Evolutionary conservation across 2,113 vertebrate species (phyloP), one percentile per base, ranked within the genome.

Genomic region (Pitta sordida): DNA sequence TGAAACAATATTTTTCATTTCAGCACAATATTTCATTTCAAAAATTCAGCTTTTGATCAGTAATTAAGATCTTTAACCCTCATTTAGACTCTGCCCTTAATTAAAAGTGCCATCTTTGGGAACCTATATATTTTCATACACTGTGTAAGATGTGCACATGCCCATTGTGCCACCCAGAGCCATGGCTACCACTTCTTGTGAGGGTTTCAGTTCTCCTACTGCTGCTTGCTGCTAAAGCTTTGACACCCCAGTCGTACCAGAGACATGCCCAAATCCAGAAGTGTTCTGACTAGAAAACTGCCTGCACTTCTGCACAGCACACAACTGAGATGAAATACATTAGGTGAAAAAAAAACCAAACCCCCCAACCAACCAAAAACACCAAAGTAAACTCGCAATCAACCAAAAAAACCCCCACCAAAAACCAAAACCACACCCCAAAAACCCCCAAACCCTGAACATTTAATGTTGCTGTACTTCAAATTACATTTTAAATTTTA

Each of bases 261-360:
- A 91, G 13, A 95, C 39, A 22, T 98, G 98, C 16, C 98, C 98
- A 90, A 98, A 71, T 37, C 97, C 97, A 58, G 97, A 98, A 71
- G 96, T 96, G 63, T 86, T 48, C 95, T 98, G 97, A 24, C 85
- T 17, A 39, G 56, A 82, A 58, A 86, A 96, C 27, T 4, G 97
- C 97, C 79, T 98, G 73, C 3, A 97, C 97, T 4, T 97, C 97
- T 2, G 98, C 98, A n/a, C 97, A 98, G 84, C 98, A 98, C 90
- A 98, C 22, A 37, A 95, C 95, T 15, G 98, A 98, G 41, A 97
- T 92, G 60, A 98, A 78, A 92, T 97, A 98, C 23, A 98, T 97
- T 94, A 97, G 97, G 97, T 98, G 90, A 83, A 87, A 62, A 11
- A 62, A 49, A 7, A 39, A 62, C 12, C 12, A 43, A 43, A 43